Percentiles rank a stretch among this genome's conserved stretches.
Evolutionary conservation across 2,113 vertebrate genomes (phyloP).

Genomic region (Callionymus lyra): DNA sequence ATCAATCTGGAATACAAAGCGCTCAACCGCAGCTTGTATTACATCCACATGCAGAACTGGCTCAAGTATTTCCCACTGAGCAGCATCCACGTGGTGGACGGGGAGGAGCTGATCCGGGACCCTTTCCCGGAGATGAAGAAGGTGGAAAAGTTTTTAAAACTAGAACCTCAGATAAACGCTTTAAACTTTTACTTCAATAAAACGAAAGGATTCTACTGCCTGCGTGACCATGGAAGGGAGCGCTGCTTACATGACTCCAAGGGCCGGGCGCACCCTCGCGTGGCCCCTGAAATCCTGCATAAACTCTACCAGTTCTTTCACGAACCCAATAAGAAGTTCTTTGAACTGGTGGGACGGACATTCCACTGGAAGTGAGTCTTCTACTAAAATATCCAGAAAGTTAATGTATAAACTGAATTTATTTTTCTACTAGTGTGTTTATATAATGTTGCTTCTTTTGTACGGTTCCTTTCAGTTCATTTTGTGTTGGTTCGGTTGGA

Average conservation of each 20-base stretch:
- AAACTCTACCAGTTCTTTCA: conserved; percentile 86
- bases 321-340: conserved; percentile 90
- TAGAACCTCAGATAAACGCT: conserved; percentile 83
- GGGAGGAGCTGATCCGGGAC: conserved; percentile 83
- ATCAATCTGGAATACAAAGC: conserved; percentile 92
- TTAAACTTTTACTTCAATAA: conserved; percentile 97
- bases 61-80: conserved; percentile 78
- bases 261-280: conserved; percentile 82
- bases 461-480: not conserved
- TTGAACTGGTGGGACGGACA: conserved; percentile 83
- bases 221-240: conserved; percentile 80
- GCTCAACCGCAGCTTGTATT: conserved; percentile 91
- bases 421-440: conserved; percentile 78
- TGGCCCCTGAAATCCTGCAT: conserved; percentile 73
- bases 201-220: conserved; percentile 94
- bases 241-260: conserved; percentile 93
- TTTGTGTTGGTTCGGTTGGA: conserved; percentile 1
- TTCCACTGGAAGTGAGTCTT: conserved; percentile 89
- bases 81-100: conserved; percentile 86
- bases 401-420: conserved; percentile 71
- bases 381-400: conserved; percentile 55
- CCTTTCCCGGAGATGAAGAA: conserved; percentile 87
- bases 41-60: conserved; percentile 88
- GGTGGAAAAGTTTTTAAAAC: conserved; percentile 82
- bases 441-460: conserved; percentile 1